A percentile compares a stretch with the other conserved stretches of the same genome.
Conservation (phyloP, 1,140 invertebrate species). For the Drosophila yakuba region DNA sequence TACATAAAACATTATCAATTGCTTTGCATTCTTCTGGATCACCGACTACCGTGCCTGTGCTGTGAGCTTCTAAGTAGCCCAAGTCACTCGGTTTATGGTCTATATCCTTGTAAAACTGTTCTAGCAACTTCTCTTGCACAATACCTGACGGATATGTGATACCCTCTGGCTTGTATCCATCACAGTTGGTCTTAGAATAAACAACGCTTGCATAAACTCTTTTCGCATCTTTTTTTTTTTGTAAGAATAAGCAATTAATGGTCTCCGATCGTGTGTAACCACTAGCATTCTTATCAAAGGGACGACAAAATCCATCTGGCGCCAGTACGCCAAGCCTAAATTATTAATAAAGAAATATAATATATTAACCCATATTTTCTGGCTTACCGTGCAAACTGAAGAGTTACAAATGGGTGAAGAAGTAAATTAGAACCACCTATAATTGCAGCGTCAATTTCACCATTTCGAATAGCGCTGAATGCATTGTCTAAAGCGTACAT, state of each 20-base stretch:
- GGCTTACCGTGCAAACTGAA: slow-evolving; percentile 90
- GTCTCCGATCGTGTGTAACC: slow-evolving; percentile 92
- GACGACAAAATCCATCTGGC: slow-evolving; percentile 93
- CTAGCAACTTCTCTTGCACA: slow-evolving; percentile 91
- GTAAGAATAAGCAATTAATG: slow-evolving; percentile 91
- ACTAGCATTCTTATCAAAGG: slow-evolving; percentile 93
- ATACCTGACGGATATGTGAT: slow-evolving; percentile 96
- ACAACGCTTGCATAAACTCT: slow-evolving; percentile 89
- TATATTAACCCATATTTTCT: neutral
- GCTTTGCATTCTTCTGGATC: slow-evolving; percentile 96
- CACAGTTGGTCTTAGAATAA: slow-evolving; percentile 90
- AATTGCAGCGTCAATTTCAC: slow-evolving; percentile 93
- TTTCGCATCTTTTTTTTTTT: slow-evolving; percentile 91
- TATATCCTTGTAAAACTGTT: slow-evolving; percentile 95
- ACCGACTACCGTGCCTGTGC: slow-evolving; percentile 92
- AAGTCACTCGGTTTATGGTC: slow-evolving; percentile 89
- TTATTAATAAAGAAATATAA: neutral
- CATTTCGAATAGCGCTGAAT: slow-evolving; percentile 90
- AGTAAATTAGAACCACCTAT: slow-evolving; percentile 94
- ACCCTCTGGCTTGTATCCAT: slow-evolving; percentile 95
- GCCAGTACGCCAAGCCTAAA: slow-evolving; percentile 93
- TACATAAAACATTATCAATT: slow-evolving; percentile 93
- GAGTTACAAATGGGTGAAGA: slow-evolving; percentile 93
- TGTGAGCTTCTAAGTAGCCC: slow-evolving; percentile 96
- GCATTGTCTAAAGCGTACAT: slow-evolving; percentile 94